phyloP scores from a whole-genome alignment of 2,113 vertebrate species.

The Actenoides lindsayi region DNA sequence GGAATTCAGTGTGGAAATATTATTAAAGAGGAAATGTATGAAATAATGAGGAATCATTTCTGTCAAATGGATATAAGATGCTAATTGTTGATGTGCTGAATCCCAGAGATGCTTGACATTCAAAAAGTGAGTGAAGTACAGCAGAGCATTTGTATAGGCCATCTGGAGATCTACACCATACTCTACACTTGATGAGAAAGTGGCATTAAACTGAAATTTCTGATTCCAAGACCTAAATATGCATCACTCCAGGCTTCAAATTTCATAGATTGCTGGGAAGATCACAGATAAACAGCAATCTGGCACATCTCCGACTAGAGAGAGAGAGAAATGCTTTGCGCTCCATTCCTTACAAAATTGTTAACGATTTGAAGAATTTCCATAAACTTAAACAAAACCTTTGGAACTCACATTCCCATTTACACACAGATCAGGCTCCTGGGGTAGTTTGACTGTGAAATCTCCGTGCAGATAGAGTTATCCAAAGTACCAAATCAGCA shows the following conservation, averaged over 20 bases:
- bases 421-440: not conserved
- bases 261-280: conserved; percentile 54
- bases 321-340: conserved; percentile 9
- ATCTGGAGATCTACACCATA: conserved; percentile 79
- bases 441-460: not conserved
- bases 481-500: not conserved
- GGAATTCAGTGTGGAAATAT: conserved; percentile 60
- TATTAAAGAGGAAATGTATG: conserved; percentile 66
- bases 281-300: conserved; percentile 29
- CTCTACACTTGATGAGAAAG: conserved; percentile 74
- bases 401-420: not conserved
- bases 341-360: conserved; percentile 26
- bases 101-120: conserved; percentile 86
- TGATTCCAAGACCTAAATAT: conserved; percentile 75
- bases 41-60: conserved; percentile 68
- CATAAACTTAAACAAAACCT: not conserved
- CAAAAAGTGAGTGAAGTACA: conserved; percentile 78
- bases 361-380: conserved; percentile 34
- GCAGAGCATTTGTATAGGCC: conserved; percentile 82
- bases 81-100: conserved; percentile 79
- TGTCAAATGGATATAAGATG: conserved; percentile 80
- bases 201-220: conserved; percentile 75
- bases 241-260: conserved; percentile 65
- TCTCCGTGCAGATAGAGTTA: not conserved
- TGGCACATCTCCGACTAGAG: conserved; percentile 21